phyloP scores from a whole-genome alignment of 2,797 vertebrate genomes.

The Galagoides demidoff region DNA sequence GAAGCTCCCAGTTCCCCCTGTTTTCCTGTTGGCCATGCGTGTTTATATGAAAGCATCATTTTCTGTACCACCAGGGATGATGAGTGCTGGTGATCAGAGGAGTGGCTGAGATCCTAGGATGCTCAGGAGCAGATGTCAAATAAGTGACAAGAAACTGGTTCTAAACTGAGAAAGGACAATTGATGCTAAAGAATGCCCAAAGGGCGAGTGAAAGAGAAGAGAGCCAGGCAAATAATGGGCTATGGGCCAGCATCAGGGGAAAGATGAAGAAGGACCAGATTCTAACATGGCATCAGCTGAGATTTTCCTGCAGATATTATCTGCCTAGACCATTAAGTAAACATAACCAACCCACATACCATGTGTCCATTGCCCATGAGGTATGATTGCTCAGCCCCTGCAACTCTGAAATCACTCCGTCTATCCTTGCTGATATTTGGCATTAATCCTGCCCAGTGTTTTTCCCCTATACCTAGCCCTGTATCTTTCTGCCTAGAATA shows the following conservation, averaged over 20 bases:
- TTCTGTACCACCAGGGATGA: neutral
- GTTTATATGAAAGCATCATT: neutral
- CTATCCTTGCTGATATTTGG: neutral
- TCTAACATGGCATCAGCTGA: neutral
- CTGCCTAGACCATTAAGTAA: neutral
- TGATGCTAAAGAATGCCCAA: neutral
- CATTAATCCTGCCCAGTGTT: neutral
- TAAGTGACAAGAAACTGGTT: neutral
- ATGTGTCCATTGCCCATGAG: neutral
- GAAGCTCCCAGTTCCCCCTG: neutral
- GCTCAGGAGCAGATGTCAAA: neutral
- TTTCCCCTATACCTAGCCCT: neutral
- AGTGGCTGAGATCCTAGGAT: neutral
- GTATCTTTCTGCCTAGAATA: neutral
- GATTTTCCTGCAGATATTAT: neutral
- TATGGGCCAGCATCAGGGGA: neutral
- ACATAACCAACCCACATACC: neutral
- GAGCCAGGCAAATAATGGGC: neutral
- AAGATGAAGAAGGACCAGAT: neutral
- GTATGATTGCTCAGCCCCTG: neutral
- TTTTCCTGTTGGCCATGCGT: neutral
- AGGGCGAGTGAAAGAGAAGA: neutral
- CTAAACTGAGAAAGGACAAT: neutral
- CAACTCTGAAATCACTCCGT: neutral
- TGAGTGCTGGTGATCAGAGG: neutral